Percentiles rank a stretch among this genome's conserved stretches.
Conservation (phyloP, 1,140 invertebrate genomes). For the Parapsyche elsis region DNA sequence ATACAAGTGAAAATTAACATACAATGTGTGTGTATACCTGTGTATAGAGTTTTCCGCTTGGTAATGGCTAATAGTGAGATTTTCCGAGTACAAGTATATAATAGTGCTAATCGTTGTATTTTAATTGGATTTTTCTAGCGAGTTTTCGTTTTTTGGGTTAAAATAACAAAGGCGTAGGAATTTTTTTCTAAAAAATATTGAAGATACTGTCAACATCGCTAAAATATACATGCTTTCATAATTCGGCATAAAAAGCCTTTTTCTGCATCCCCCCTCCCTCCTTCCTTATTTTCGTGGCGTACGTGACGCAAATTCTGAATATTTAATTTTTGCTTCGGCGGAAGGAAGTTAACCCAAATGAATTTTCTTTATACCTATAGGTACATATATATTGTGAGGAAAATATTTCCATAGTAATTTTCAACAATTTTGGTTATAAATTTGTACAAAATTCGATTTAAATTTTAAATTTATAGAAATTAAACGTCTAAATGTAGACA, state of each 20-base stretch:
- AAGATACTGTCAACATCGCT: no score
- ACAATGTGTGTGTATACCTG: not conserved
- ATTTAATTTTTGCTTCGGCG: constrained; percentile 13
- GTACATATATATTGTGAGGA: not conserved
- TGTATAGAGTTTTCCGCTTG: not conserved
- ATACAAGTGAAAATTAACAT: not conserved
- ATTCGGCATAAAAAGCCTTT: constrained; percentile 18
- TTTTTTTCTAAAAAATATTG: no score
- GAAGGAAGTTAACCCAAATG: constrained; percentile 21
- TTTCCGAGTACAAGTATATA: no score
- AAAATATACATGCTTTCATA: constrained; percentile 24
- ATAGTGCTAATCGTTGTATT: no score
- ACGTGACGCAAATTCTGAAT: constrained; percentile 9
- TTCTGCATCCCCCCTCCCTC: not conserved
- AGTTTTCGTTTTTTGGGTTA: no score
- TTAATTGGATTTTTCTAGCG: no score
- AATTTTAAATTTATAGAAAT: no score
- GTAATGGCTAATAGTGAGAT: no score
- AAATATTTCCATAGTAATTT: not conserved
- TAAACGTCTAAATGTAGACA: no score
- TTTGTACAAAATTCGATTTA: no score
- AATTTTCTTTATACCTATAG: constrained; percentile 1
- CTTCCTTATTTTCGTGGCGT: not conserved
- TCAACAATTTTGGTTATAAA: no score
- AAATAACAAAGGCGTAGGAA: no score